Percentiles rank a stretch among this genome's conserved stretches.
phyloP scores from a whole-genome alignment of 2,888 invertebrate species.

The Troilus luridus region DNA sequence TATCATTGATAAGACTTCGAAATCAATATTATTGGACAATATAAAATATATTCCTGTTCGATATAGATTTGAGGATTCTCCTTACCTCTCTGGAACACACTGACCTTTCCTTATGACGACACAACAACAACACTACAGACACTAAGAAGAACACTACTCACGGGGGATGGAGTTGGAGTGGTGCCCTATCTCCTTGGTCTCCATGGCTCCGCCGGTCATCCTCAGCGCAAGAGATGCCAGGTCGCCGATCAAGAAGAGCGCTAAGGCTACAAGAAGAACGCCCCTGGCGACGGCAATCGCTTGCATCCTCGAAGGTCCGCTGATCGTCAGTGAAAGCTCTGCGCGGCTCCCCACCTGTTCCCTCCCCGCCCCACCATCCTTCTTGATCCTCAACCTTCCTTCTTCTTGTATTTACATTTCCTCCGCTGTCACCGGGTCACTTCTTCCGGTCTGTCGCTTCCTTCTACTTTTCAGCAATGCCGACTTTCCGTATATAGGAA shows the following conservation, averaged over 20 bases:
- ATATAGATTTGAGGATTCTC: not conserved
- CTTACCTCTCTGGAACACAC: constrained; percentile 20
- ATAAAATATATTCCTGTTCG: not conserved
- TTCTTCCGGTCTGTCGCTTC: constrained; percentile 34
- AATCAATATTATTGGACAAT: not conserved
- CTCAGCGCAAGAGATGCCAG: constrained; percentile 62
- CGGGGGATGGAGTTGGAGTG: constrained; percentile 62
- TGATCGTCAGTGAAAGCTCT: constrained; percentile 38
- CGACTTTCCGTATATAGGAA: not conserved
- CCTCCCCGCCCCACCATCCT: not conserved
- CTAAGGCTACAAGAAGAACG: constrained; percentile 61
- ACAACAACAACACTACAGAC: constrained; percentile 26
- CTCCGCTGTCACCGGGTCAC: constrained; percentile 18
- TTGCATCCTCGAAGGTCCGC: constrained; percentile 58
- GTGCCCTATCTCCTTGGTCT: constrained; percentile 58
- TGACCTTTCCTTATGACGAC: not conserved
- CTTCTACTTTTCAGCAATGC: not conserved
- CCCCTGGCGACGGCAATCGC: constrained; percentile 63
- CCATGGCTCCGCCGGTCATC: constrained; percentile 56
- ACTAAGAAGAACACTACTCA: constrained; percentile 59
- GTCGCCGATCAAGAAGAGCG: constrained; percentile 63
- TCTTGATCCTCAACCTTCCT: constrained; percentile 35
- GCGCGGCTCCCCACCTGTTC: constrained; percentile 45
- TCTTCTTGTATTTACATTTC: constrained; percentile 46
- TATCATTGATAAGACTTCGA: not conserved